phyloP scores from a whole-genome alignment of 2,888 invertebrate species.

The Agrochola circellaris region DNA sequence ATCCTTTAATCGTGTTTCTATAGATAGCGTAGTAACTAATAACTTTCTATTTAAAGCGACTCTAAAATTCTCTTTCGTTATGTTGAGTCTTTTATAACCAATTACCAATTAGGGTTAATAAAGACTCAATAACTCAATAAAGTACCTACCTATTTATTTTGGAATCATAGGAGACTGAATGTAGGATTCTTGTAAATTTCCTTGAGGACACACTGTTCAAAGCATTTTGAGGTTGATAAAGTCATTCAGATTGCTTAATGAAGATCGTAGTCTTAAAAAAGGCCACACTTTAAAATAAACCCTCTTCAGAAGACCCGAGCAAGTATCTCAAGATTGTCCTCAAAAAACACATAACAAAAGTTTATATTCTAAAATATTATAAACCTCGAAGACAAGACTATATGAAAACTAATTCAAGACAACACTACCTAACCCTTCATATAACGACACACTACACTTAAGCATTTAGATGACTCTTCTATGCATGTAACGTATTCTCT shows the following conservation, averaged over 20 bases:
- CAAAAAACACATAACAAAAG: background rate
- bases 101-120: too few relatives aligned
- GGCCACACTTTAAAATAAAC: background rate
- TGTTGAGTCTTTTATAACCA: too few relatives aligned
- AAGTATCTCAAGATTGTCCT: background rate
- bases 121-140: too few relatives aligned
- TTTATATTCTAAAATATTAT: background rate
- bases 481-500: constrained; percentile 40
- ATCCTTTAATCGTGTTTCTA: background rate
- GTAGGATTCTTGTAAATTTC: background rate
- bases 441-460: constrained; percentile 21
- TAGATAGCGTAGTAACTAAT: background rate
- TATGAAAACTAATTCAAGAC: background rate
- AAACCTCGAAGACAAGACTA: background rate
- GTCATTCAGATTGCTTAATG: too few relatives aligned
- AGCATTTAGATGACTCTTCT: constrained; percentile 19
- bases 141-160: too few relatives aligned
- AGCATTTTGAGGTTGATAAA: background rate
- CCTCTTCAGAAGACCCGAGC: background rate
- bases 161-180: background rate
- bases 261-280: background rate
- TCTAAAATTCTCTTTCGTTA: background rate
- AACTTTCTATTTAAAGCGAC: background rate
- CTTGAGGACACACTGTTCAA: background rate
- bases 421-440: background rate